A percentile compares a stretch with the other conserved stretches of the same genome.
Evolutionary conservation across 2,888 invertebrate species (phyloP).

Genomic region (Bhutanitis thaidina): DNA sequence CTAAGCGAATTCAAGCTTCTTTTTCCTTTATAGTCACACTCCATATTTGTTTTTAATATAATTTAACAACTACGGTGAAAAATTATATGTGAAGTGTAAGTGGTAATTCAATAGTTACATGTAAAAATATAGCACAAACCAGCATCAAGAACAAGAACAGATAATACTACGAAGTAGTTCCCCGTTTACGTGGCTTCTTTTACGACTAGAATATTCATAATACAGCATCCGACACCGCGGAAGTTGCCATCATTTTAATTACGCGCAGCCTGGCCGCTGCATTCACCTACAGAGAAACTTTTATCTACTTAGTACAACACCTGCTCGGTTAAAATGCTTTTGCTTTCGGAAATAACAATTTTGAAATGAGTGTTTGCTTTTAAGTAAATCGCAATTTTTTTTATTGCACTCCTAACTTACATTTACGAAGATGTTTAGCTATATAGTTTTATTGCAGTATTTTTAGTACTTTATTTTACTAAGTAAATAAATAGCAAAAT

Average conservation of each 20-base stretch:
- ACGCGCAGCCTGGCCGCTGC: slow-evolving; percentile 21
- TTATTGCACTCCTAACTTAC: no score
- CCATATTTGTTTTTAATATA: no score
- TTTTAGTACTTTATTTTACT: no score
- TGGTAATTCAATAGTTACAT: no score
- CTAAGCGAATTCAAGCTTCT: no score
- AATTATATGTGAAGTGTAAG: no score
- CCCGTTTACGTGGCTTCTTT: neutral
- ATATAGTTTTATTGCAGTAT: no score
- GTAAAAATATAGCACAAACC: no score
- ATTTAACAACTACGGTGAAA: no score
- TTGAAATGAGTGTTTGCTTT: neutral
- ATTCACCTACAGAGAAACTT: slow-evolving; percentile 34
- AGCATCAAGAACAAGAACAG: slow-evolving; percentile 1
- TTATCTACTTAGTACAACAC: slow-evolving; percentile 42
- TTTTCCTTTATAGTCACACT: no score
- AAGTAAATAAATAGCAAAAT: neutral
- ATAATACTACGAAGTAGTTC: slow-evolving; percentile 9
- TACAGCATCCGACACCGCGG: slow-evolving; percentile 26
- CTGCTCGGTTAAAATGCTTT: slow-evolving; percentile 33
- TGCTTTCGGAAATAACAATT: slow-evolving; percentile 2
- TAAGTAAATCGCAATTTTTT: neutral
- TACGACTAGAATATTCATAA: slow-evolving; percentile 32
- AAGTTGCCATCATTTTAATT: slow-evolving; percentile 34
- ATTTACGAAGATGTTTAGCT: no score